Conservation (phyloP, 2,888 invertebrate genomes). For the Agapostemon virescens region DNA sequence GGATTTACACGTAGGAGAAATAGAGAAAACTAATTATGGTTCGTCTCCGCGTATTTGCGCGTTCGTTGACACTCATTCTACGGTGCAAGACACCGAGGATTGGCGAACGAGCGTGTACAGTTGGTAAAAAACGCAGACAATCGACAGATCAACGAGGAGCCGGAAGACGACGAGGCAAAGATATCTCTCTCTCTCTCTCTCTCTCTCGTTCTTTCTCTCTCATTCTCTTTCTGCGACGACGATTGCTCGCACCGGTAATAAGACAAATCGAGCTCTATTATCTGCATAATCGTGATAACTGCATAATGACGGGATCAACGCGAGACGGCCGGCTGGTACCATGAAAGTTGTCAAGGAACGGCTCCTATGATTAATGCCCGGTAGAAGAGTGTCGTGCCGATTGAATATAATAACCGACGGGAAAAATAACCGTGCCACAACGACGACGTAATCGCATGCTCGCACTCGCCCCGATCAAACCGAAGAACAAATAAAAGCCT, state of each 20-base stretch:
- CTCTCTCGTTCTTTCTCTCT: too few species aligned
- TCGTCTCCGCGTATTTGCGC: not conserved
- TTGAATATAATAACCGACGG: conserved; percentile 14
- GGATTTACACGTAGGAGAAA: too few species aligned
- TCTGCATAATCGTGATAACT: conserved; percentile 58
- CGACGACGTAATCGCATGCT: not conserved
- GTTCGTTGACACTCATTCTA: not conserved
- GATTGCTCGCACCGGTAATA: conserved; percentile 43
- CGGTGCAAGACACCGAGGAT: not conserved
- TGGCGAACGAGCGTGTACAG: not conserved
- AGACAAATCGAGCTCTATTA: conserved; percentile 59
- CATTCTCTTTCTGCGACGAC: too few species aligned
- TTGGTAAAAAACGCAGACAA: conserved; percentile 22
- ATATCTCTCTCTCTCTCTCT: conserved; percentile 43
- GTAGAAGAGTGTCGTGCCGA: conserved; percentile 16
- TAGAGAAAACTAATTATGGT: too few species aligned
- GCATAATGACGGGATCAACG: conserved; percentile 58
- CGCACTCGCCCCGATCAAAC: not conserved
- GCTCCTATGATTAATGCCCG: conserved; percentile 34
- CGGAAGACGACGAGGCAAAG: conserved; percentile 30
- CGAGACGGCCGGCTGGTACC: conserved; percentile 10
- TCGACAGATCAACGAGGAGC: conserved; percentile 26
- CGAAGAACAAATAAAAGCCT: not conserved
- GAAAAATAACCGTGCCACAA: not conserved
- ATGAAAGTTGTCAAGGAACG: conserved; percentile 25